These are phyloP conservation scores for Gryllus bimaculatus DNA, from an alignment of 1,140 invertebrate genomes.

Conservation along the genomic window DNA sequence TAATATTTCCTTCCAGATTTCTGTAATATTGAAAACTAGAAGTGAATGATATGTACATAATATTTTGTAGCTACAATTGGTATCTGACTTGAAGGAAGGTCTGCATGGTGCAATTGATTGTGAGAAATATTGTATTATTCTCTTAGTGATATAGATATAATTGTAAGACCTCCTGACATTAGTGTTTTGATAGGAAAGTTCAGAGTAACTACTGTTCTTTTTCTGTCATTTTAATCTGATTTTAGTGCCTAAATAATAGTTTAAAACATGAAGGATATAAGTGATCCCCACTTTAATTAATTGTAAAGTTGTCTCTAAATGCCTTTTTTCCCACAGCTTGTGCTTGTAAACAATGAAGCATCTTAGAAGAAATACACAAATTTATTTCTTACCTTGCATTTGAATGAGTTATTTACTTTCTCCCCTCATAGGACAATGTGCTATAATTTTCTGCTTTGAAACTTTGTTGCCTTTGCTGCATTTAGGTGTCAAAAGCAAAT, in stretches of 20 bases:
- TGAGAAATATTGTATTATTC: not conserved
- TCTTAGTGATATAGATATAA: not conserved
- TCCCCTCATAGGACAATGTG: too few relatives aligned
- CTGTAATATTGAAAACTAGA: not conserved
- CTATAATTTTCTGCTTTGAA: too few relatives aligned
- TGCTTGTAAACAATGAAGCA: too few relatives aligned
- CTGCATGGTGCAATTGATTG: not conserved
- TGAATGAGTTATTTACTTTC: too few relatives aligned
- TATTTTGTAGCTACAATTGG: not conserved
- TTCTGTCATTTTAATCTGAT: not conserved
- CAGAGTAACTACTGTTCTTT: not conserved
- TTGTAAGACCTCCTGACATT: not conserved
- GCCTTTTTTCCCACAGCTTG: too few relatives aligned
- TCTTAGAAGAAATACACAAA: too few relatives aligned
- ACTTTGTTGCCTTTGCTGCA: too few relatives aligned
- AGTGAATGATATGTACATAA: not conserved
- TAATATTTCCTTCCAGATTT: not conserved
- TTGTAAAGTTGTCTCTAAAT: not conserved
- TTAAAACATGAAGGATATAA: not conserved
- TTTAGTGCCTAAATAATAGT: constrained; percentile 2
- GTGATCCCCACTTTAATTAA: not conserved
- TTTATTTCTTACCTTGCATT: too few relatives aligned
- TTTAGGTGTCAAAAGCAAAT: too few relatives aligned
- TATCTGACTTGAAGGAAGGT: not conserved
- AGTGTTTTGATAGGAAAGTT: not conserved